phyloP scores from a whole-genome alignment of 2,888 invertebrate genomes.

The Acrobasis consociella region DNA sequence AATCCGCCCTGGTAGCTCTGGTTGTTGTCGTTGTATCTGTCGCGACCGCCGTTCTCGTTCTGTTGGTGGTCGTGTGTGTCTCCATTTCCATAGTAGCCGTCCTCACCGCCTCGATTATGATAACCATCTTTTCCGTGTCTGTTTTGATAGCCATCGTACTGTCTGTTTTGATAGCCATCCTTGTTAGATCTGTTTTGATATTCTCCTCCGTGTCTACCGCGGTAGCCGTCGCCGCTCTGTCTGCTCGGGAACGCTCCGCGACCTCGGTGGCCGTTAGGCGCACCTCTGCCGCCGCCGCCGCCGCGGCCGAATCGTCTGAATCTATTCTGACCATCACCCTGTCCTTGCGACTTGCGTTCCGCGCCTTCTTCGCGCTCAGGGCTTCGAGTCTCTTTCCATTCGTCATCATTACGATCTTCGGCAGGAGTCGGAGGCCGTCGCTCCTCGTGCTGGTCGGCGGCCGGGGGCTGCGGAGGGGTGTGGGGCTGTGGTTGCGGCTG shows the following conservation, averaged over 20 bases:
- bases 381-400: constrained; percentile 61
- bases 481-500: constrained; percentile 48
- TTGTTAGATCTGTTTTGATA: constrained; percentile 61
- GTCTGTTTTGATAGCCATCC: constrained; percentile 63
- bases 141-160: constrained; percentile 65
- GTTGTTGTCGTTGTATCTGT: constrained; percentile 70
- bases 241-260: constrained; percentile 63
- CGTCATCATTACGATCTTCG: constrained; percentile 56
- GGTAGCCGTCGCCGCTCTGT: constrained; percentile 60
- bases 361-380: constrained; percentile 62
- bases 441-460: constrained; percentile 40
- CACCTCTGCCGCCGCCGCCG: constrained; percentile 57
- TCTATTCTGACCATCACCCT: constrained; percentile 69
- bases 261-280: constrained; percentile 71
- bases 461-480: constrained; percentile 34
- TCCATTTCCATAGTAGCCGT: constrained; percentile 70
- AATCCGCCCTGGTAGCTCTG: constrained; percentile 82
- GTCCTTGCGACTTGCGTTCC: constrained; percentile 66
- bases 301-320: constrained; percentile 64
- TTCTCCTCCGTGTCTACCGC: constrained; percentile 55
- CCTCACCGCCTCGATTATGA: constrained; percentile 55
- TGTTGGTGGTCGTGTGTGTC: constrained; percentile 72
- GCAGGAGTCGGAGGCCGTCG: constrained; percentile 44
- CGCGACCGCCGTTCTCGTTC: constrained; percentile 76
- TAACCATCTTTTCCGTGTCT: constrained; percentile 61